A percentile compares a stretch with the other conserved stretches of the same genome.
Evolutionary conservation across 1,140 invertebrate species (phyloP).

Genomic region (Eumaeus atala): DNA sequence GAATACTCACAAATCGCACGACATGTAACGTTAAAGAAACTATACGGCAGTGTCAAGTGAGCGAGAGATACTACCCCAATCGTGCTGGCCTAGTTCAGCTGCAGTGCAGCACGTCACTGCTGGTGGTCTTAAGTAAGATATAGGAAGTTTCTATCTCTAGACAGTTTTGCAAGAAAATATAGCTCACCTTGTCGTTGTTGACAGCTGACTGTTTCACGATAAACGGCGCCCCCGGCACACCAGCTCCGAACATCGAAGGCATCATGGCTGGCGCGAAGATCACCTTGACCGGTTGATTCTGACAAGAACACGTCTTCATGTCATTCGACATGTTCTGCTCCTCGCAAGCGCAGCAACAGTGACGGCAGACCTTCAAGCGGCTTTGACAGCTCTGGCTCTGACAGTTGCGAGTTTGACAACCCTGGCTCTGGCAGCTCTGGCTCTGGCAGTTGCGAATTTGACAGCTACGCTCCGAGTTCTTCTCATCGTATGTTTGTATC

Average conservation of each 20-base stretch:
- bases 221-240: constrained; percentile 42
- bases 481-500: constrained; percentile 24
- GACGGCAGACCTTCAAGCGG: constrained; percentile 31
- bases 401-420: not conserved
- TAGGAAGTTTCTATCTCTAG: too few species aligned
- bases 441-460: constrained; percentile 21
- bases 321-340: constrained; percentile 21
- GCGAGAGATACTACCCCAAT: too few species aligned
- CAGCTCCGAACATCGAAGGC: constrained; percentile 42
- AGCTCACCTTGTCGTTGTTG: constrained; percentile 42
- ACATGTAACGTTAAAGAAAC: too few species aligned
- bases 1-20: too few species aligned
- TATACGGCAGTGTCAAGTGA: too few species aligned
- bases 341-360: constrained; percentile 33
- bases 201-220: constrained; percentile 36
- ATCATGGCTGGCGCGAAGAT: constrained; percentile 59
- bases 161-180: too few species aligned
- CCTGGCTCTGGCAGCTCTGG: not conserved
- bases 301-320: constrained; percentile 32
- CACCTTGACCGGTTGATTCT: constrained; percentile 48
- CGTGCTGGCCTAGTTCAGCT: too few species aligned
- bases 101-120: too few species aligned
- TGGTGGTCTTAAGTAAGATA: too few species aligned
- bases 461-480: constrained; percentile 23
- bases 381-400: constrained; percentile 22